phyloP scores from a whole-genome alignment of 2,797 vertebrate genomes.

The Paramormyrops hopkinsi region DNA sequence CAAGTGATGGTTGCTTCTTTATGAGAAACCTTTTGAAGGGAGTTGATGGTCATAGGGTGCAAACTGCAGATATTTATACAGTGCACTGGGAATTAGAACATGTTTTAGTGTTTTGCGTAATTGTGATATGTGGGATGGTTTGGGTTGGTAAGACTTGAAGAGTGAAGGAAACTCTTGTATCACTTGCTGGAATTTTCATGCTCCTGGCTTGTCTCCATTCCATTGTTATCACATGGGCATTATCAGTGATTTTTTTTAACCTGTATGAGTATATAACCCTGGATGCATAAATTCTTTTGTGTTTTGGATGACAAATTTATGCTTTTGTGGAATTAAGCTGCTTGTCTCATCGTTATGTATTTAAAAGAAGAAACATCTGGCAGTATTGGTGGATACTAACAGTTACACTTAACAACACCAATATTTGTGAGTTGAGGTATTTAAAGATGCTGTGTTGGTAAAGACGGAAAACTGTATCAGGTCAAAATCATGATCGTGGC shows the following conservation, averaged over 20 bases:
- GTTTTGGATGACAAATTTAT: not conserved
- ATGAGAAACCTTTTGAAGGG: not conserved
- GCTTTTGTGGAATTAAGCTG: not conserved
- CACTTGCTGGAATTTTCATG: not conserved
- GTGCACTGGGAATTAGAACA: not conserved
- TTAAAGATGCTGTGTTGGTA: not conserved
- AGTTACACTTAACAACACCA: not conserved
- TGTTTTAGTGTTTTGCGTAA: not conserved
- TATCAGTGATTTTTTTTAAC: not conserved
- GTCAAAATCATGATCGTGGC: not conserved
- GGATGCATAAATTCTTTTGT: not conserved
- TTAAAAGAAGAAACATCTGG: not conserved
- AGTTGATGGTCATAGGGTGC: not conserved
- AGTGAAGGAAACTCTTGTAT: not conserved
- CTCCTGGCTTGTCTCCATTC: not conserved
- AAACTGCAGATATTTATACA: not conserved
- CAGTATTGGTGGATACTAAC: not conserved
- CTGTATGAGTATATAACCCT: not conserved
- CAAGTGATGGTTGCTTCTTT: not conserved
- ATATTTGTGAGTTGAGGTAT: not conserved
- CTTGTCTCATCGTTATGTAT: not conserved
- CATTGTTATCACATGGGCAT: not conserved
- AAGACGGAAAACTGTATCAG: not conserved
- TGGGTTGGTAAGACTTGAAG: not conserved
- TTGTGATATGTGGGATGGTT: not conserved